Conservation (phyloP, 2,888 invertebrate species). For the Chymomyza procnemis region DNA sequence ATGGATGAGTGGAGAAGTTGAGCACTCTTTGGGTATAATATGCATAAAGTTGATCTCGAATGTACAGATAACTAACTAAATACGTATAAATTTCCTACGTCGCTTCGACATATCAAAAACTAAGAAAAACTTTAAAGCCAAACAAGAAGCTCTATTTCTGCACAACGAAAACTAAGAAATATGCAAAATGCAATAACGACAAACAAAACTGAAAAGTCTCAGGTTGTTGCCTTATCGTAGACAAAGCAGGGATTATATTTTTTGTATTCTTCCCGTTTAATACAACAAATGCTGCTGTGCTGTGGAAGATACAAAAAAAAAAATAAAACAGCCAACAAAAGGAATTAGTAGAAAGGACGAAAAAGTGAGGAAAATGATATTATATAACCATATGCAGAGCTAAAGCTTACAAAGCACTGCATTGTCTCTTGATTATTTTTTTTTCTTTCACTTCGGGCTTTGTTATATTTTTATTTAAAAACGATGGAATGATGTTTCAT, state of each 20-base stretch:
- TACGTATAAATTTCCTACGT: no score
- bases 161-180: neutral
- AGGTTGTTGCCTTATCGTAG: neutral
- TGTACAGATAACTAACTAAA: no score
- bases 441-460: neutral
- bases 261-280: neutral
- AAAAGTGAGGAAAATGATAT: neutral
- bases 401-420: neutral
- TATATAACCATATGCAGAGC: neutral
- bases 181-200: neutral
- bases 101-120: no score
- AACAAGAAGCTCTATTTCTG: neutral
- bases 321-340: conserved; percentile 11
- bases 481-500: neutral
- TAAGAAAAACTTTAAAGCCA: neutral
- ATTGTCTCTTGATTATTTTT: neutral
- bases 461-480: neutral
- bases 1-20: no score
- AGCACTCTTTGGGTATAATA: no score
- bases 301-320: neutral
- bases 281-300: neutral
- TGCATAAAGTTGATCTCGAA: no score
- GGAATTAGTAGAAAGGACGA: conserved; percentile 26
- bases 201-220: neutral
- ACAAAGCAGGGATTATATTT: neutral